phyloP scores from a whole-genome alignment of 2,888 invertebrate genomes.

The Brenthis ino region DNA sequence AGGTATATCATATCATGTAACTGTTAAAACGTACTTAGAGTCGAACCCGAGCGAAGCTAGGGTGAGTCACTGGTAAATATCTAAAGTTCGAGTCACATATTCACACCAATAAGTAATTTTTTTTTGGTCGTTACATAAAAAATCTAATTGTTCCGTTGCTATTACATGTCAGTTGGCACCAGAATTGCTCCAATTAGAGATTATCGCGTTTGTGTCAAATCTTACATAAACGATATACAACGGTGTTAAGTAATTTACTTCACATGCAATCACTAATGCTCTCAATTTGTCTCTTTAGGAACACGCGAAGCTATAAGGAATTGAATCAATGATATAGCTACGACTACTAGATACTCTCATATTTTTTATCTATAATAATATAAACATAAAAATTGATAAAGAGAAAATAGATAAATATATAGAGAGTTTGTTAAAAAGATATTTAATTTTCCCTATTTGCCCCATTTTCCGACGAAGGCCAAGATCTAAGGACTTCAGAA shows the following conservation, averaged over 20 bases:
- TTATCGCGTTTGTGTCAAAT: conserved; percentile 44
- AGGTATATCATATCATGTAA: too few species aligned
- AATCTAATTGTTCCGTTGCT: conserved; percentile 14
- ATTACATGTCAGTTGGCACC: conserved; percentile 28
- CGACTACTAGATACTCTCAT: conserved; percentile 12
- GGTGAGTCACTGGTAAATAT: too few species aligned
- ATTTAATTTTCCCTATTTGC: too few species aligned
- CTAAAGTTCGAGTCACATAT: too few species aligned
- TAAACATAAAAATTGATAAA: too few species aligned
- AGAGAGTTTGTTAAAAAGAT: too few species aligned
- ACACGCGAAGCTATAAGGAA: conserved; percentile 41
- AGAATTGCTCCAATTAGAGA: conserved; percentile 36
- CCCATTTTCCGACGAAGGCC: too few species aligned
- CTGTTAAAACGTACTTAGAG: too few species aligned
- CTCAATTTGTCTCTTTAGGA: conserved; percentile 37
- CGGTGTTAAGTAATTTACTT: conserved; percentile 44
- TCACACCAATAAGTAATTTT: not conserved
- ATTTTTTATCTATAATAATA: not conserved
- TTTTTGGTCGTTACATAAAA: conserved; percentile 18
- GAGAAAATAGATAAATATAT: too few species aligned
- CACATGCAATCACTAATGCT: conserved; percentile 40
- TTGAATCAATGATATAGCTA: conserved; percentile 36
- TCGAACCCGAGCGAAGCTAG: too few species aligned
- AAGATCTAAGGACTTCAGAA: too few species aligned
- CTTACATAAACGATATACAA: conserved; percentile 38